phyloP scores from a whole-genome alignment of 2,888 invertebrate genomes.

The Opisthograptis luteolata region DNA sequence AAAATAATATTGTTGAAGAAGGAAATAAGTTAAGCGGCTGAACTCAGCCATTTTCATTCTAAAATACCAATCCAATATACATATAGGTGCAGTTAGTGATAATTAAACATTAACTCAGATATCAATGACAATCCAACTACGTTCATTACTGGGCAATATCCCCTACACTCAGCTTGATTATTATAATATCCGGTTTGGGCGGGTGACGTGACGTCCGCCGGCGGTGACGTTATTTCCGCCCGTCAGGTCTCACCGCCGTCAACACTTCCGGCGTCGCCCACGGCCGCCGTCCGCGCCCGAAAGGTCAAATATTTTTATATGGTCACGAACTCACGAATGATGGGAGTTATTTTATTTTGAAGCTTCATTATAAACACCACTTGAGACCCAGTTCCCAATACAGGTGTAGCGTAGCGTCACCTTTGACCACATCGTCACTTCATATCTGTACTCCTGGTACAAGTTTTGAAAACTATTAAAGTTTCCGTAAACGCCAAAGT shows the following conservation, averaged over 20 bases:
- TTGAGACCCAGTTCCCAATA: too few species aligned
- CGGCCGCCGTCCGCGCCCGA: background rate
- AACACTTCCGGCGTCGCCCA: constrained; percentile 48
- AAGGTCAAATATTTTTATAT: constrained; percentile 22
- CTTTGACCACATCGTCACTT: too few species aligned
- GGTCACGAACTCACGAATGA: background rate
- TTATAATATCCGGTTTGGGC: constrained; percentile 44
- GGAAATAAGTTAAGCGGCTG: too few species aligned
- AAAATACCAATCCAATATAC: too few species aligned
- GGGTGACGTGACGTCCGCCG: constrained; percentile 50
- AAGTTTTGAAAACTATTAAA: too few species aligned
- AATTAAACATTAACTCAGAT: background rate
- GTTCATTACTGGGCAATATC: constrained; percentile 9
- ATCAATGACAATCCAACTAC: constrained; percentile 3
- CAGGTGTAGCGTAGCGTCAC: too few species aligned
- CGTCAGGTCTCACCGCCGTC: constrained; percentile 57
- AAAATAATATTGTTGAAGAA: too few species aligned
- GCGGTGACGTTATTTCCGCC: constrained; percentile 62
- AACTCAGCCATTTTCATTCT: too few species aligned
- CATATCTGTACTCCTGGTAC: too few species aligned
- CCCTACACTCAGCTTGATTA: constrained; percentile 31
- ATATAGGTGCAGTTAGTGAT: background rate
- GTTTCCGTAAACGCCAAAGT: too few species aligned
- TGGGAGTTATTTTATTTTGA: too few species aligned
- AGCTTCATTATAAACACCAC: too few species aligned